phyloP scores from a whole-genome alignment of 2,888 invertebrate genomes.

The Yponomeuta evonymella region DNA sequence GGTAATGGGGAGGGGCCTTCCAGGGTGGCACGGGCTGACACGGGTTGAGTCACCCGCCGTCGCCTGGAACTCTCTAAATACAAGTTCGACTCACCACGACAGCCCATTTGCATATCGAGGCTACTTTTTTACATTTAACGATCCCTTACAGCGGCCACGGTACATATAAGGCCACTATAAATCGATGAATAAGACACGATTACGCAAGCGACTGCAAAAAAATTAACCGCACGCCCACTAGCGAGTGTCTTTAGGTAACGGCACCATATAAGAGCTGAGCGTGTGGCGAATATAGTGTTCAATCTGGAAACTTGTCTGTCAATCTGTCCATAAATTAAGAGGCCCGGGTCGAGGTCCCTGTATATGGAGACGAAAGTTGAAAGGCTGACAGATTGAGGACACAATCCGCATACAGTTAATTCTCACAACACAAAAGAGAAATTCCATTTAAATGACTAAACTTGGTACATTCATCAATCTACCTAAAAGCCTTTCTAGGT shows the following conservation, averaged over 20 bases:
- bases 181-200: constrained; percentile 29
- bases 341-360: constrained; percentile 22
- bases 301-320: constrained; percentile 20
- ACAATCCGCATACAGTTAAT: constrained; percentile 27
- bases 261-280: constrained; percentile 46
- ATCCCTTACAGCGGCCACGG: constrained; percentile 36
- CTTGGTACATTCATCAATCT: neutral
- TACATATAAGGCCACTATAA: constrained; percentile 13
- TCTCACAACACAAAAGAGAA: neutral
- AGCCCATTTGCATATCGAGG: constrained; percentile 42
- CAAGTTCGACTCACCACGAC: constrained; percentile 31
- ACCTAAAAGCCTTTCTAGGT: neutral
- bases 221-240: constrained; percentile 39
- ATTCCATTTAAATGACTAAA: neutral
- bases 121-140: constrained; percentile 35
- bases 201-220: constrained; percentile 39
- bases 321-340: constrained; percentile 37
- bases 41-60: constrained; percentile 55
- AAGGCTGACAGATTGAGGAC: constrained; percentile 36
- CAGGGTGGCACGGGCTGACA: constrained; percentile 9
- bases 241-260: constrained; percentile 38
- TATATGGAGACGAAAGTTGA: neutral
- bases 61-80: constrained; percentile 43
- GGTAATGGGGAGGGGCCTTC: neutral
- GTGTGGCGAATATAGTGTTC: constrained; percentile 39